Conservation (phyloP, 2,797 vertebrate genomes). For the Silurus aristotelis region DNA sequence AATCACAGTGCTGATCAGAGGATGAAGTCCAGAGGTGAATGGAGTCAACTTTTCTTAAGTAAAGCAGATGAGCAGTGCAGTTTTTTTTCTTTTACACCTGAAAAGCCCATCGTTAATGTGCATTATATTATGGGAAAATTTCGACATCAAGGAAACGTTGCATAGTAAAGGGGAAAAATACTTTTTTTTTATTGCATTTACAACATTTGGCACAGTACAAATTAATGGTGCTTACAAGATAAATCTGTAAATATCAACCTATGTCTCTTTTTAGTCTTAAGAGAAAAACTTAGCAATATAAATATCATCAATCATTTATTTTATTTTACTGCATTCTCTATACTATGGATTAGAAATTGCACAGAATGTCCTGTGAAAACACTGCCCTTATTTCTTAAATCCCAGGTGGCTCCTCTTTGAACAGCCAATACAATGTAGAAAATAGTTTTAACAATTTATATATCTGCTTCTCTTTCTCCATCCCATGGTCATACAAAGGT, state of each 20-base stretch:
- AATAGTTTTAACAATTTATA: conserved; percentile 84
- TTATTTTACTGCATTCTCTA: conserved; percentile 79
- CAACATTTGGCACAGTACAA: conserved; percentile 95
- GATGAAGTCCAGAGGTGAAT: neutral
- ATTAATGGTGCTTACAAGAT: conserved; percentile 89
- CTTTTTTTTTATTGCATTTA: conserved; percentile 95
- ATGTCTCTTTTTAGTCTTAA: conserved; percentile 76
- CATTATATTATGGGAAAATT: neutral
- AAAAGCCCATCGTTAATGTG: neutral
- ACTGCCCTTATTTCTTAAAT: conserved; percentile 80
- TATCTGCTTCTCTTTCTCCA: conserved; percentile 88
- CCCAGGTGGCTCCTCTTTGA: conserved; percentile 83
- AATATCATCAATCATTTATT: conserved; percentile 66
- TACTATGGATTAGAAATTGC: conserved; percentile 83
- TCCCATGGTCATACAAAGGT: conserved; percentile 85
- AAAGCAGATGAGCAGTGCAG: too few relatives aligned
- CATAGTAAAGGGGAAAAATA: conserved; percentile 65
- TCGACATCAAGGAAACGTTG: neutral
- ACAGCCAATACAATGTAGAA: conserved; percentile 98
- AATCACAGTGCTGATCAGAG: neutral
- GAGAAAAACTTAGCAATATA: conserved; percentile 87
- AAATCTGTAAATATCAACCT: conserved; percentile 88
- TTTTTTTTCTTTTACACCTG: too few relatives aligned
- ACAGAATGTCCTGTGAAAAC: conserved; percentile 82
- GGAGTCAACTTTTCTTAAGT: neutral